These are phyloP conservation scores for Atrichornis clamosus DNA, from an alignment of 2,113 vertebrate genomes.

Conservation along the genomic window DNA sequence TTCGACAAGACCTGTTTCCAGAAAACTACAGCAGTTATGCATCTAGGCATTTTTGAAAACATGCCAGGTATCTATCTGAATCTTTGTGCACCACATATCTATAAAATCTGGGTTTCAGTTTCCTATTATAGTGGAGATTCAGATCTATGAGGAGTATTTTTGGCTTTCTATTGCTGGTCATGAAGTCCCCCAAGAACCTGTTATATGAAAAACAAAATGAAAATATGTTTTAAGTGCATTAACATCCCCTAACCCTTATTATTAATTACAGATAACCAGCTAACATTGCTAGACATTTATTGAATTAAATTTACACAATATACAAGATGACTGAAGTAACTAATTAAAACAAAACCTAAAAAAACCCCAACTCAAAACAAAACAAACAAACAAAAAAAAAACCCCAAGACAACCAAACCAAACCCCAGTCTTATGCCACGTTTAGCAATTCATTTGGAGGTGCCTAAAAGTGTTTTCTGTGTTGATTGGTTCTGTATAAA, in stretches of 20 bases:
- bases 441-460: not conserved
- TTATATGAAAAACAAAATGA: not conserved
- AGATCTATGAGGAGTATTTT: not conserved
- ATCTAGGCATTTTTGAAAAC: constrained; percentile 52
- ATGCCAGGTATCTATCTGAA: constrained; percentile 24
- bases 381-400: not conserved
- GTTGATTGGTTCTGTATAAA: not conserved
- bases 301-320: not conserved
- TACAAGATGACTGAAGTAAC: not conserved
- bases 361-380: fast-evolving
- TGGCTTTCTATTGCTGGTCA: not conserved
- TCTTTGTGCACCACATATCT: not conserved
- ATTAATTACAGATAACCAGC: not conserved
- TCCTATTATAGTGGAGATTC: not conserved
- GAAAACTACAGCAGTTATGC: constrained; percentile 45
- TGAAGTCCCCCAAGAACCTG: not conserved
- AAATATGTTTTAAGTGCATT: not conserved
- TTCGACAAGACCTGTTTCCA: constrained; percentile 42
- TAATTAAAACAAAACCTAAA: not conserved
- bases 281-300: not conserved
- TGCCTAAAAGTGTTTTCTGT: not conserved
- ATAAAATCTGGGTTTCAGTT: constrained; percentile 1
- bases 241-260: not conserved
- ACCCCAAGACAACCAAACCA: fast-evolving
- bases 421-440: not conserved